Percentiles rank a stretch among this genome's conserved stretches.
Conservation (phyloP, 2,888 invertebrate species). For the Orthosia incerta region DNA sequence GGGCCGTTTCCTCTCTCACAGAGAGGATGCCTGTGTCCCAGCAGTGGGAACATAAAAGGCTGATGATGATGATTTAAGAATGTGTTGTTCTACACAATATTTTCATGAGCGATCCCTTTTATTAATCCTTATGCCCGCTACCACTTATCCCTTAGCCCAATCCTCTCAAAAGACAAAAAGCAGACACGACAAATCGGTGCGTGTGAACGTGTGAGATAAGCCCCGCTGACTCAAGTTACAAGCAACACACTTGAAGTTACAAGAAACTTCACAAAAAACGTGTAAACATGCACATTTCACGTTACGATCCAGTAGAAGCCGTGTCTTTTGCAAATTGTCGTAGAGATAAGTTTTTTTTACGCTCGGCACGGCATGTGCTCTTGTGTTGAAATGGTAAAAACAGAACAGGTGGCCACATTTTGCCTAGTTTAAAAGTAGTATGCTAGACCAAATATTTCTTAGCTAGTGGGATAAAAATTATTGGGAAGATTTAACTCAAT, state of each 20-base stretch:
- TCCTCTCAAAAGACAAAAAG: conserved; percentile 72
- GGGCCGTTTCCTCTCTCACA: too few relatives aligned
- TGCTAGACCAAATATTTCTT: background rate
- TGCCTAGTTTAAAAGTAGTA: background rate
- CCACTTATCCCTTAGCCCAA: conserved; percentile 50
- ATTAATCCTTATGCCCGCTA: conserved; percentile 31
- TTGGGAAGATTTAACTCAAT: background rate
- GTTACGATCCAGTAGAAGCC: conserved; percentile 29
- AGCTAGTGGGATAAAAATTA: too few relatives aligned
- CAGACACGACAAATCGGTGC: conserved; percentile 78
- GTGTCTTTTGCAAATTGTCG: conserved; percentile 44
- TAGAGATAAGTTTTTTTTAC: conserved; percentile 26
- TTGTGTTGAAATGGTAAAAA: background rate
- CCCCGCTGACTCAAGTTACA: conserved; percentile 66
- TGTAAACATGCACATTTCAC: conserved; percentile 71
- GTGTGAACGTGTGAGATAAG: conserved; percentile 84
- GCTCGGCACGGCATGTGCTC: background rate
- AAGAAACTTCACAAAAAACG: conserved; percentile 69
- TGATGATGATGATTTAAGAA: too few relatives aligned
- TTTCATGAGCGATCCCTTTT: background rate
- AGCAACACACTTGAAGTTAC: conserved; percentile 63
- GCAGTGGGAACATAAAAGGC: too few relatives aligned
- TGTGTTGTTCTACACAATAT: too few relatives aligned
- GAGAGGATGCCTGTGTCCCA: too few relatives aligned
- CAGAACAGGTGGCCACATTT: background rate